These are phyloP conservation scores for Gastrophryne carolinensis DNA, from an alignment of 2,797 vertebrate species.

Conservation along the genomic window DNA sequence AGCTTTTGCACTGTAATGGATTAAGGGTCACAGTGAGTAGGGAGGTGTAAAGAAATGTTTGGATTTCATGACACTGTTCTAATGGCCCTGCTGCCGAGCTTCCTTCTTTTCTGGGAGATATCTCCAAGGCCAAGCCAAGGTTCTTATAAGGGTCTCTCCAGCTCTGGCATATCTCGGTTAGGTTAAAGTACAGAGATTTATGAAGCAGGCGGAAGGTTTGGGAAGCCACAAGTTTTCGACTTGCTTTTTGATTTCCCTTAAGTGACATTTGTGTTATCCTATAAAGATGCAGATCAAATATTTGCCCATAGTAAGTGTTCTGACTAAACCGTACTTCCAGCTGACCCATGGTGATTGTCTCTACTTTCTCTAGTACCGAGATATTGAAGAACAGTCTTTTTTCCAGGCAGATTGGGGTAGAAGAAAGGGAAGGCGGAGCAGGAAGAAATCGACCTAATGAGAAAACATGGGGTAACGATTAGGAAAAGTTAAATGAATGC, in stretches of 20 bases:
- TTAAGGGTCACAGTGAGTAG: conserved; percentile 82
- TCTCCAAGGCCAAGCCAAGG: conserved; percentile 73
- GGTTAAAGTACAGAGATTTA: conserved; percentile 69
- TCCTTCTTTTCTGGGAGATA: conserved; percentile 55
- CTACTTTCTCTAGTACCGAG: conserved; percentile 78
- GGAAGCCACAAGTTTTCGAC: conserved; percentile 70
- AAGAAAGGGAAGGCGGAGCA: neutral
- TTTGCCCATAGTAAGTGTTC: conserved; percentile 58
- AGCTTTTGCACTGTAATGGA: conserved; percentile 72
- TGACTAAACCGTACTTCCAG: conserved; percentile 78
- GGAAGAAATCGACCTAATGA: neutral
- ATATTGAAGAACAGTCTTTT: conserved; percentile 86
- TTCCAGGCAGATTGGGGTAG: conserved; percentile 66
- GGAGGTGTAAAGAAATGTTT: conserved; percentile 66
- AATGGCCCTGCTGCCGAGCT: accelerated
- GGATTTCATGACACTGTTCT: neutral
- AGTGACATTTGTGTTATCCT: conserved; percentile 60
- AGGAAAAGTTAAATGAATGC: too few relatives aligned
- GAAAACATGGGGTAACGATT: neutral
- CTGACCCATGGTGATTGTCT: conserved; percentile 79
- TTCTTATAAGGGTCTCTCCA: conserved; percentile 65
- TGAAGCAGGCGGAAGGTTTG: conserved; percentile 68
- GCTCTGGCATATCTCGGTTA: conserved; percentile 67
- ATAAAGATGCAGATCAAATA: conserved; percentile 74
- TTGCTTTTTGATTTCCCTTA: conserved; percentile 47